phyloP scores from a whole-genome alignment of 1,140 invertebrate species.

The Ceratitis capitata region DNA sequence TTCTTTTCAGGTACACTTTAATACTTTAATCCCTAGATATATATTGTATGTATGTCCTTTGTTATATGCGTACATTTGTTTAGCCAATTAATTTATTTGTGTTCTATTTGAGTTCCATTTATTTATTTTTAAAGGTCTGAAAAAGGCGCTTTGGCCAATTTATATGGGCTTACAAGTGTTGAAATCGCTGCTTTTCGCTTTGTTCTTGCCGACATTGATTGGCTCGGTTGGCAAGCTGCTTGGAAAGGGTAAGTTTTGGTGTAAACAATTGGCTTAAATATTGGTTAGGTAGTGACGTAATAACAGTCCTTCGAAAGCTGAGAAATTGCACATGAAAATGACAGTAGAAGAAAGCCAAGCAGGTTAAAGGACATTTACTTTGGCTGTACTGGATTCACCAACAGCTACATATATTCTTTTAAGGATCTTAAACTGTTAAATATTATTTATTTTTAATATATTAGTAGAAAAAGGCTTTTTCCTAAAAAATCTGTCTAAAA shows the following conservation, averaged over 20 bases:
- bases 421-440: too few relatives aligned
- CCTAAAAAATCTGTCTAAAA: too few relatives aligned
- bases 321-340: too few relatives aligned
- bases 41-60: too few relatives aligned
- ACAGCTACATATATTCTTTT: too few relatives aligned
- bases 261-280: neutral
- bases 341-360: too few relatives aligned
- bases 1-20: slow-evolving; percentile 67
- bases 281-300: neutral
- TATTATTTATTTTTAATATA: too few relatives aligned
- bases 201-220: slow-evolving; percentile 83
- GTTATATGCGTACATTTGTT: neutral
- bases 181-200: slow-evolving; percentile 80
- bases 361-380: too few relatives aligned
- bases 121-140: slow-evolving; percentile 68
- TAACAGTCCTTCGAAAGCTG: too few relatives aligned
- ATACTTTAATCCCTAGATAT: too few relatives aligned
- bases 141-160: slow-evolving; percentile 81
- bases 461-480: too few relatives aligned
- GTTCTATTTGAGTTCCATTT: slow-evolving; percentile 2
- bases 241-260: slow-evolving; percentile 74
- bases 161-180: slow-evolving; percentile 81
- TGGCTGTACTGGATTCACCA: too few relatives aligned
- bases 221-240: slow-evolving; percentile 83
- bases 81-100: slow-evolving; percentile 30